Base-by-base conservation (phyloP, 2,888 invertebrate species). In the Entomobrya multifasciata region DNA sequence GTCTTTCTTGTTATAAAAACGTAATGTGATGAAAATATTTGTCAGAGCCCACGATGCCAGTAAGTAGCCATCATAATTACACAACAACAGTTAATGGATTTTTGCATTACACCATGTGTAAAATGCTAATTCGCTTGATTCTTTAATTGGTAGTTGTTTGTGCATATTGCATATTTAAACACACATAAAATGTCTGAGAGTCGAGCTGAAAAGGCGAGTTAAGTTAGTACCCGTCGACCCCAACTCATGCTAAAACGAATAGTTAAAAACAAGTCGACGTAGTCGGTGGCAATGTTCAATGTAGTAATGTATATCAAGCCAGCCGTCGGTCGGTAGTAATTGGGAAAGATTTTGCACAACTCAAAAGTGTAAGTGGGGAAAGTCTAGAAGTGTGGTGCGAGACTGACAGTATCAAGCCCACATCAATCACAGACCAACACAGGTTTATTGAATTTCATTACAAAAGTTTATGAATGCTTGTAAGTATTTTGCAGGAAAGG, bases 371-470 rank as follows among this genome's bases (percentile, higher is more conserved):
- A 65, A 76, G 76, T 65, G 76, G 74, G 49, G 82, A 72, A 82
- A 82, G 70, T 25, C 60, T 36, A 15, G 49, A 27, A 17, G 41
- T 55, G 17, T 76, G 76, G 83, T 77, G 76, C 76, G 76, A 60
- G 67, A 70, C 44, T 78, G 84, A 85, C 84, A 70, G 77, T 85
- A 86, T 86, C 85, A 86, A 79, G 27, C 77, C 47, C 62, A 86
- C 79, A 86, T 86, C 85, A 86, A 86, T 86, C 85, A 86, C 85
- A 60, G 20, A 15, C 20, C 30, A 84, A 79, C 79, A 85, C 79
- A 79, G 74, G 79, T 62, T 79, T 79, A 86, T 86, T 86, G 85
- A 86, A 86, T 86, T 86, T 86, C 85, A 79, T 86, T 86, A 79
- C 49, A 79, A 72, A 79, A 79, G 74, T 79, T 86, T 74, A 79